Evolutionary conservation across 2,888 invertebrate species (phyloP).

Genomic region (Drosophila engyochracea): DNA sequence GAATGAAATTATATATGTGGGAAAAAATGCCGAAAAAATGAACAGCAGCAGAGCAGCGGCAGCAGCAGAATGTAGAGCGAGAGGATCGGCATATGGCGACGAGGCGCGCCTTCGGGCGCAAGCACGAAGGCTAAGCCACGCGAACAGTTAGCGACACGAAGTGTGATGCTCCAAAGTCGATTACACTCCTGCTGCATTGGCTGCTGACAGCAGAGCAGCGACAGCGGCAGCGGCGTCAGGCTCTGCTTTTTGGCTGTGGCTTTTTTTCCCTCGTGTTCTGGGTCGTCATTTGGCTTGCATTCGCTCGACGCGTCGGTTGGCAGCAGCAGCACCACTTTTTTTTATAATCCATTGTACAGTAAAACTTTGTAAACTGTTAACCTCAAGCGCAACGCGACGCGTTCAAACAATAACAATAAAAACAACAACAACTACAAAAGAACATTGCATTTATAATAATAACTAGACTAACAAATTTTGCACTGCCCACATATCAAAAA

Average conservation of each 20-base stretch:
- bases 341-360: slow-evolving; percentile 29
- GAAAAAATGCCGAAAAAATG: slow-evolving; percentile 50
- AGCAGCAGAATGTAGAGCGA: slow-evolving; percentile 19
- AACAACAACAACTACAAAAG: slow-evolving; percentile 27
- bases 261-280: slow-evolving; percentile 48
- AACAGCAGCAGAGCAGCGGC: slow-evolving; percentile 12
- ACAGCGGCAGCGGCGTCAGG: slow-evolving; percentile 29
- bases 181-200: slow-evolving; percentile 37
- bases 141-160: slow-evolving; percentile 36
- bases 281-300: slow-evolving; percentile 82
- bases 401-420: slow-evolving; percentile 27
- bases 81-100: not conserved
- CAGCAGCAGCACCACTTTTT: slow-evolving; percentile 53
- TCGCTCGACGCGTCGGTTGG: slow-evolving; percentile 80
- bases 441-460: slow-evolving; percentile 54
- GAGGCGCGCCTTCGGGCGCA: not conserved
- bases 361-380: slow-evolving; percentile 36
- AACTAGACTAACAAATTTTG: slow-evolving; percentile 57
- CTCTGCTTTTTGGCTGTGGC: slow-evolving; percentile 39
- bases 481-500: slow-evolving; percentile 59
- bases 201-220: slow-evolving; percentile 20
- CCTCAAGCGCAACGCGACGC: slow-evolving; percentile 25
- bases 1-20: slow-evolving; percentile 71
- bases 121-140: slow-evolving; percentile 35
- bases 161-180: slow-evolving; percentile 25